Evolutionary conservation across 2,888 invertebrate genomes (phyloP).

Genomic region (Xestia xanthographa): DNA sequence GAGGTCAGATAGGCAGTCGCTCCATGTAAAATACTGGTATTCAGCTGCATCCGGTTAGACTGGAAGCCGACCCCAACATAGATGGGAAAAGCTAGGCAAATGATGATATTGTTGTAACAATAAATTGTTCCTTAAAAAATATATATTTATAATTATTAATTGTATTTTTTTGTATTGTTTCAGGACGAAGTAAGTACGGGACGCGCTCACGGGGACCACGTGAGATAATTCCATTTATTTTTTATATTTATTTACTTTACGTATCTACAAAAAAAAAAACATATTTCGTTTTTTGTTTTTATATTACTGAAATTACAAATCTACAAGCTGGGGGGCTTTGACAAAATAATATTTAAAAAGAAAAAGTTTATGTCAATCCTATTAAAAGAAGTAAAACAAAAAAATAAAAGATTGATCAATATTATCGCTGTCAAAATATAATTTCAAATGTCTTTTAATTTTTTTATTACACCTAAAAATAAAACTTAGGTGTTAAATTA

Average conservation of each 20-base stretch:
- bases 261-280: background rate
- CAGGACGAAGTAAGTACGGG: constrained; percentile 91
- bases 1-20: no score
- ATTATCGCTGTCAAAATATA: background rate
- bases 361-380: no score
- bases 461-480: constrained; percentile 1
- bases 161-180: constrained; percentile 84
- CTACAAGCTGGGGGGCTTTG: background rate
- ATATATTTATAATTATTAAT: constrained; percentile 24
- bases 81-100: background rate
- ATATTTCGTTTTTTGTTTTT: background rate
- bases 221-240: constrained; percentile 84
- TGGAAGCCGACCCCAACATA: background rate
- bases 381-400: background rate
- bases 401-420: no score
- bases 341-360: background rate
- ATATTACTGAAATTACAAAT: background rate
- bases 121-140: background rate
- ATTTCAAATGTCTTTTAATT: background rate
- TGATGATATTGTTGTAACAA: background rate
- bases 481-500: no score
- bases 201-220: constrained; percentile 83
- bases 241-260: constrained; percentile 50
- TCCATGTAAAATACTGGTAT: background rate
- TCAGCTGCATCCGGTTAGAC: background rate